Evolutionary conservation across 2,113 vertebrate species (phyloP), one percentile per base, ranked within the genome.

Genomic region (Mugil cephalus): DNA sequence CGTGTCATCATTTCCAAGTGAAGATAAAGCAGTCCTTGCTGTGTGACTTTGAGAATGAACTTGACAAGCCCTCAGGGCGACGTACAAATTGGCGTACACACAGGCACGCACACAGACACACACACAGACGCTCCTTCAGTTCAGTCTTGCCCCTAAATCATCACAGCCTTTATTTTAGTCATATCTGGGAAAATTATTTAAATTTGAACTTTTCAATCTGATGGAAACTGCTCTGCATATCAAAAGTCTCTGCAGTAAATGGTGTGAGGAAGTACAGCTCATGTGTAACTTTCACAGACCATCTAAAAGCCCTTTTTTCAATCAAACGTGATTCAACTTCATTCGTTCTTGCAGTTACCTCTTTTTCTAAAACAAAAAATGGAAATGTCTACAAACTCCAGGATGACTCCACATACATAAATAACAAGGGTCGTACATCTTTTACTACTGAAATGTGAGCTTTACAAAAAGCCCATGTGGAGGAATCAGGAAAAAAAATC

Each of bases 11-110:
- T 66, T 70, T 68, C 48, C 62, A 68, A 74, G 75, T 46, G 39
- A 45, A 88, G 87, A 91, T 90, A 83, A 89, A 85, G 53, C 39
- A 3, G 56, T 63, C 62, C 84, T 89, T 90, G 79, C 82, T 72
- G 73, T 54, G 64, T 82, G 83, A 91, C 85, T 80, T 89, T 89
- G 82, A 83, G 69, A 69, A n/a, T 77, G 67, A 79, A 80, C 80
- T 77, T 86, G 80, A 86, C 82, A 65, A 78, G 47, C 52, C 24
- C 66, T 84, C 55, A 77, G 70, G 46, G 48, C 8, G 14, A 66
- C 51, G 51, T 53, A 45, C 19, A 69, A 69, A 84, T 67, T 47
- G 34, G 7, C 52, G 64, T 64, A 11, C 36, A 38, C 52, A 65
- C 80, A 83, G 47, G 64, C 67, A 11, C 36, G 34, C 52, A 65